These are phyloP conservation scores for Crossaster papposus DNA, from an alignment of 53 echinoderm and acorn worm species.

Conservation along the genomic window DNA sequence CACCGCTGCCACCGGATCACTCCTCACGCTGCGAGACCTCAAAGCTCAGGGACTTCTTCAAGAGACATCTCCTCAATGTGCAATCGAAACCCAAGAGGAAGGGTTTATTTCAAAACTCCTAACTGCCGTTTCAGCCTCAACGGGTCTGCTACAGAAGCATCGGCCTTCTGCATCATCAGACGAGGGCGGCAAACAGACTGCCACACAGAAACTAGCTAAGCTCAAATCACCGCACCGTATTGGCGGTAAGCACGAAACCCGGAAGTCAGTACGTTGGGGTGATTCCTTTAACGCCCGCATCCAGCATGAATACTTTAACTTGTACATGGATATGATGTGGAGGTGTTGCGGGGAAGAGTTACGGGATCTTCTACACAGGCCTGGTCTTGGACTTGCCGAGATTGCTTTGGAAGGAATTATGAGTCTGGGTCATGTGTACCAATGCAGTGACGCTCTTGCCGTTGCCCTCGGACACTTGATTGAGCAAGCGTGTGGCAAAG, in stretches of 20 bases:
- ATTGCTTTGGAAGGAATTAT: constrained; percentile 56
- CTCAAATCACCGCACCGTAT: constrained; percentile 60
- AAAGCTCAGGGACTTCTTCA: constrained; percentile 77
- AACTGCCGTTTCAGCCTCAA: constrained; percentile 82
- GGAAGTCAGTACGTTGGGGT: constrained; percentile 97
- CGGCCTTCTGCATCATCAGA: constrained; percentile 44
- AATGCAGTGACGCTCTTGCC: constrained; percentile 67
- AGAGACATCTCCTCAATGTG: constrained; percentile 80
- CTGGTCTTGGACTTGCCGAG: constrained; percentile 67
- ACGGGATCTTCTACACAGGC: constrained; percentile 64
- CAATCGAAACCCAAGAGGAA: constrained; percentile 85
- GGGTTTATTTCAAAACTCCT: constrained; percentile 91
- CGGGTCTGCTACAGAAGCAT: constrained; percentile 87
- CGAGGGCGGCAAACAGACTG: constrained; percentile 22
- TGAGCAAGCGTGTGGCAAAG: constrained; percentile 79
- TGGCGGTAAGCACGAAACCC: constrained; percentile 54
- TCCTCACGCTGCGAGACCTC: constrained; percentile 64
- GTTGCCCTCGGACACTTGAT: constrained; percentile 73
- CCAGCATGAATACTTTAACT: constrained; percentile 73
- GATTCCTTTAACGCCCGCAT: constrained; percentile 83
- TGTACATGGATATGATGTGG: constrained; percentile 92
- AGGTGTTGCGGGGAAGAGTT: constrained; percentile 74
- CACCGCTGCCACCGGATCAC: constrained; percentile 61
- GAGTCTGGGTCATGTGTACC: constrained; percentile 78
- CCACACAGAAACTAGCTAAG: constrained; percentile 38